Conservation (phyloP, 2,797 vertebrate genomes). For the Lemur catta region DNA sequence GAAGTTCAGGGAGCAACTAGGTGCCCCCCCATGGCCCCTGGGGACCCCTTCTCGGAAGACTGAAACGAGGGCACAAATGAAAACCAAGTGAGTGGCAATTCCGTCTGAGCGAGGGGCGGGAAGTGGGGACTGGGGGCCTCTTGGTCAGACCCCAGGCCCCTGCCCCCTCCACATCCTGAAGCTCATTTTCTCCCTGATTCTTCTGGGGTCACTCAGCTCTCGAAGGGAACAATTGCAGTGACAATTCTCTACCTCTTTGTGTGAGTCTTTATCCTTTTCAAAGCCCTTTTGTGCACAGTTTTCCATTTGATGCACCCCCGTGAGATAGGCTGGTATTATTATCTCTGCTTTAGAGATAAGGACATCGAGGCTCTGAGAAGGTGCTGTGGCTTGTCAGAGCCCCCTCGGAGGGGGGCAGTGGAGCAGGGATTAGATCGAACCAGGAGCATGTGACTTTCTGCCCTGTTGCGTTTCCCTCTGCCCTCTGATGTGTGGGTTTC, state of each 20-base stretch:
- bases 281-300: constrained; percentile 48
- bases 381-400: background rate
- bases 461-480: background rate
- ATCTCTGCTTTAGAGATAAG: constrained; percentile 63
- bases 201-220: constrained; percentile 46
- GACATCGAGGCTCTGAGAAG: background rate
- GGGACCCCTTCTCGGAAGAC: background rate
- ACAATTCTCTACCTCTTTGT: constrained; percentile 2
- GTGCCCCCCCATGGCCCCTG: background rate
- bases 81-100: background rate
- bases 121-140: background rate
- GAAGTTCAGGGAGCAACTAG: background rate
- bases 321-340: constrained; percentile 35
- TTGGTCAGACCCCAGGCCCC: background rate
- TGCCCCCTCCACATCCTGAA: background rate
- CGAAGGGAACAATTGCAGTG: background rate
- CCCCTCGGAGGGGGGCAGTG: background rate
- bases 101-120: background rate
- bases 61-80: background rate
- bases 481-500: background rate
- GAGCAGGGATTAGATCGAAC: background rate
- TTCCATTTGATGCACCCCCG: constrained; percentile 48
- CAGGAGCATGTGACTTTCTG: background rate
- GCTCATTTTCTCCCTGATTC: constrained; percentile 1
- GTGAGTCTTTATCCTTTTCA: constrained; percentile 46